Conservation (phyloP, 2,888 invertebrate genomes). For the Scelioninae gen. 2 region DNA sequence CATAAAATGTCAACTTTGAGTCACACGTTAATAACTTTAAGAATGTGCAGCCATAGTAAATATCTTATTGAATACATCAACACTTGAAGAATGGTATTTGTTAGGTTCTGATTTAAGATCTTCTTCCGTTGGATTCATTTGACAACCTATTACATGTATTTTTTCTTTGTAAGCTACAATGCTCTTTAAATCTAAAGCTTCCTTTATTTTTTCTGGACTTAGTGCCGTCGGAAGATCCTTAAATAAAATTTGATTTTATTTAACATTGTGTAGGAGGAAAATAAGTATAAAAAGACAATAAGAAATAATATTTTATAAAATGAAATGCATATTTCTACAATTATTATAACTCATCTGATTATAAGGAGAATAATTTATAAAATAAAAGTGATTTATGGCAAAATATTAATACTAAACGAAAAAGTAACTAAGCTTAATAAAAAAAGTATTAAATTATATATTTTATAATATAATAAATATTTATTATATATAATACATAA, state of each 20-base stretch:
- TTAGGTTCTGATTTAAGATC: slow-evolving; percentile 46
- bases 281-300: no score
- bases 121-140: slow-evolving; percentile 67
- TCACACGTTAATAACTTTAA: slow-evolving; percentile 17
- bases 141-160: slow-evolving; percentile 72
- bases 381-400: no score
- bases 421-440: no score
- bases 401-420: no score
- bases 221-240: slow-evolving; percentile 71
- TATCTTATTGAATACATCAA: slow-evolving; percentile 68
- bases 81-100: slow-evolving; percentile 67
- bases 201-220: slow-evolving; percentile 70
- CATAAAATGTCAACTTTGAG: slow-evolving; percentile 11
- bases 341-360: no score
- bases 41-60: slow-evolving; percentile 64
- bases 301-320: no score
- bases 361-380: no score
- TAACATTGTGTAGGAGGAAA: no score
- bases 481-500: no score
- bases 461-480: no score
- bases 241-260: not conserved
- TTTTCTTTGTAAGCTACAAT: slow-evolving; percentile 72
- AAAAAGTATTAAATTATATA: no score
- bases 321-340: no score
- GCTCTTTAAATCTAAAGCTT: slow-evolving; percentile 73